Percentiles rank a stretch among this genome's conserved stretches.
Conservation (phyloP, 1,140 invertebrate species). For the Drosophila teissieri region DNA sequence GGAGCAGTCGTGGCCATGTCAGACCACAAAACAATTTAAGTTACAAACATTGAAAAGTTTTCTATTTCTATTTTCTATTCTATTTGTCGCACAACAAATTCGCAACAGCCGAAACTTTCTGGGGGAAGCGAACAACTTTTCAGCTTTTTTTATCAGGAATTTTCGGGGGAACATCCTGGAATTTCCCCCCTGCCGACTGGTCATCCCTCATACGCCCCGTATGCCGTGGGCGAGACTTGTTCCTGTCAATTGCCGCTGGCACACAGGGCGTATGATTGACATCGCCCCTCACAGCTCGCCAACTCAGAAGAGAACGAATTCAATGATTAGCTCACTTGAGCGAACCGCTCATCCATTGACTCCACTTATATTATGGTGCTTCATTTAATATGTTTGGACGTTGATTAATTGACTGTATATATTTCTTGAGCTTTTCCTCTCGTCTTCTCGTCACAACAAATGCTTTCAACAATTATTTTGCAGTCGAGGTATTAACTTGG, state of each 20-base stretch:
- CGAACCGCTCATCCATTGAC: slow-evolving; percentile 12
- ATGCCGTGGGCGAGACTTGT: slow-evolving; percentile 17
- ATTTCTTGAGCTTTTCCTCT: slow-evolving; percentile 10
- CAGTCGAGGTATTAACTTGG: neutral
- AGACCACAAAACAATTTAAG: slow-evolving; percentile 78
- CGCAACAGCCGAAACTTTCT: slow-evolving; percentile 55
- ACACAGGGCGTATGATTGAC: slow-evolving; percentile 68
- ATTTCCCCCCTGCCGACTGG: slow-evolving; percentile 4
- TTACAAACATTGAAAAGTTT: slow-evolving; percentile 72
- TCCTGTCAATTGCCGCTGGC: slow-evolving; percentile 43
- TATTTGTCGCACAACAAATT: slow-evolving; percentile 59
- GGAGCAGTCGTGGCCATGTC: slow-evolving; percentile 55
- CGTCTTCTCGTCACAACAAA: slow-evolving; percentile 29
- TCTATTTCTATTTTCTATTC: slow-evolving; percentile 13
- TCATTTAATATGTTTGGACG: slow-evolving; percentile 58
- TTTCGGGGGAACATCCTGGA: slow-evolving; percentile 17
- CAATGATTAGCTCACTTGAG: slow-evolving; percentile 41
- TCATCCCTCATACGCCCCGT: slow-evolving; percentile 15
- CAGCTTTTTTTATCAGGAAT: slow-evolving; percentile 19
- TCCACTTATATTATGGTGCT: slow-evolving; percentile 23
- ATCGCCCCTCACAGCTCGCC: slow-evolving; percentile 11
- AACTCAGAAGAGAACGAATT: slow-evolving; percentile 15
- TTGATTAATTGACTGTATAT: slow-evolving; percentile 69
- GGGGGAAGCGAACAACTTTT: slow-evolving; percentile 27
- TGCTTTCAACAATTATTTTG: slow-evolving; percentile 11